Evolutionary conservation across 2,888 invertebrate genomes (phyloP).

Genomic region (Magallana nippona): DNA sequence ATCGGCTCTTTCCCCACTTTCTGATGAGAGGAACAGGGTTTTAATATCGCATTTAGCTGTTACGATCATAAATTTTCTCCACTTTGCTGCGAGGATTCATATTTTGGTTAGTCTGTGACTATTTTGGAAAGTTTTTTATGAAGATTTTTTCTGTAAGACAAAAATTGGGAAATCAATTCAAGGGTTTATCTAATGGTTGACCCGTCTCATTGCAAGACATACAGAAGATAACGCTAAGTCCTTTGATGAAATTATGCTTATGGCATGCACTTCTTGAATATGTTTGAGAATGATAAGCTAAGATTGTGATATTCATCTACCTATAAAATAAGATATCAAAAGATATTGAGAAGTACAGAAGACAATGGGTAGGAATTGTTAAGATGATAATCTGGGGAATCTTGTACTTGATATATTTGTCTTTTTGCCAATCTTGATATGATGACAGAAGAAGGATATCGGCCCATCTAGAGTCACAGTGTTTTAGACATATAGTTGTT

Average conservation of each 20-base stretch:
- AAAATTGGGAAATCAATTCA: slow-evolving; percentile 16
- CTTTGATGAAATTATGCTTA: slow-evolving; percentile 23
- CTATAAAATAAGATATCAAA: slow-evolving; percentile 31
- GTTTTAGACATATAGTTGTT: slow-evolving; percentile 45
- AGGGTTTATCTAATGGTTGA: slow-evolving; percentile 18
- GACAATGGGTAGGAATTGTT: slow-evolving; percentile 25
- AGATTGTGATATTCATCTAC: slow-evolving; percentile 31
- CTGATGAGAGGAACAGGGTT: slow-evolving; percentile 49
- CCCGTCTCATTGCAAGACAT: slow-evolving; percentile 6
- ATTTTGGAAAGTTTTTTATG: neutral
- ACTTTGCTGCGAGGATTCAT: slow-evolving; percentile 38
- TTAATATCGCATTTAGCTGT: slow-evolving; percentile 50
- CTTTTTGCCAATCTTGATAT: slow-evolving; percentile 49
- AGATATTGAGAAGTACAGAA: slow-evolving; percentile 28
- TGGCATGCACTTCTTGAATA: slow-evolving; percentile 2
- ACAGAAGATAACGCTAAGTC: slow-evolving; percentile 11
- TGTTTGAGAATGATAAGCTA: slow-evolving; percentile 33
- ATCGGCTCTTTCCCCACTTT: slow-evolving; percentile 49
- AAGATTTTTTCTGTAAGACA: slow-evolving; percentile 29
- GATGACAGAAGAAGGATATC: slow-evolving; percentile 49
- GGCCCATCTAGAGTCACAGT: slow-evolving; percentile 45
- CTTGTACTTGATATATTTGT: slow-evolving; percentile 45
- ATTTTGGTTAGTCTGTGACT: slow-evolving; percentile 32
- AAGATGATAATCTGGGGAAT: slow-evolving; percentile 31
- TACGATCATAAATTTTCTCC: slow-evolving; percentile 47